Conservation (phyloP, 2,888 invertebrate species). For the Lochmaea crataegi region DNA sequence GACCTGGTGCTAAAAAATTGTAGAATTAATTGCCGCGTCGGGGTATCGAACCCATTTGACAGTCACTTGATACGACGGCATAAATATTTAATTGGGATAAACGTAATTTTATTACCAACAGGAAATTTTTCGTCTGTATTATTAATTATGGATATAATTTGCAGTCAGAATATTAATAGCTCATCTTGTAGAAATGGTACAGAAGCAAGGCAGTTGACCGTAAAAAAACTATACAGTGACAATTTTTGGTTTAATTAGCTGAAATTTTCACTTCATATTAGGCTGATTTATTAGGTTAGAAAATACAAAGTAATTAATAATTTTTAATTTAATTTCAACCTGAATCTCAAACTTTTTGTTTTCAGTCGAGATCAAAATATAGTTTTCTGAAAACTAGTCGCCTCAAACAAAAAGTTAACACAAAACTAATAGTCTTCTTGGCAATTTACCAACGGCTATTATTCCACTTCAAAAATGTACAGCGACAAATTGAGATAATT, state of each 20-base stretch:
- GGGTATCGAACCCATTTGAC: constrained; percentile 17
- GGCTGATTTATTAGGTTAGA: too few species aligned
- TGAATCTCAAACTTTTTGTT: too few species aligned
- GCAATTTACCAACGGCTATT: too few species aligned
- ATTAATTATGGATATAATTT: constrained; percentile 1
- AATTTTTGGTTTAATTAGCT: background rate
- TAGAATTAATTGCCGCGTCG: background rate
- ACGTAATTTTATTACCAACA: background rate
- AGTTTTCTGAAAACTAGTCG: too few species aligned
- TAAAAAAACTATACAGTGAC: background rate
- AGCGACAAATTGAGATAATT: too few species aligned
- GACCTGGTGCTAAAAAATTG: constrained; percentile 1
- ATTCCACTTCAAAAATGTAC: too few species aligned
- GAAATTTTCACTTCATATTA: too few species aligned
- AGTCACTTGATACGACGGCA: background rate
- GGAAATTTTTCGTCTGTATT: constrained; percentile 3
- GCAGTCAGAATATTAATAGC: background rate
- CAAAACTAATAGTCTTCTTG: too few species aligned
- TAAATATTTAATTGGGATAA: constrained; percentile 17
- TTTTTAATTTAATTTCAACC: too few species aligned
- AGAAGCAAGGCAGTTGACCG: background rate
- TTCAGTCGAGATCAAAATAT: too few species aligned
- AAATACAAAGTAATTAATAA: too few species aligned
- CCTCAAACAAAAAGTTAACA: too few species aligned
- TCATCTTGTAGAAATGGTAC: background rate